These are phyloP conservation scores for Cephalopterus ornatus DNA, from an alignment of 2,113 vertebrate genomes.

Conservation along the genomic window DNA sequence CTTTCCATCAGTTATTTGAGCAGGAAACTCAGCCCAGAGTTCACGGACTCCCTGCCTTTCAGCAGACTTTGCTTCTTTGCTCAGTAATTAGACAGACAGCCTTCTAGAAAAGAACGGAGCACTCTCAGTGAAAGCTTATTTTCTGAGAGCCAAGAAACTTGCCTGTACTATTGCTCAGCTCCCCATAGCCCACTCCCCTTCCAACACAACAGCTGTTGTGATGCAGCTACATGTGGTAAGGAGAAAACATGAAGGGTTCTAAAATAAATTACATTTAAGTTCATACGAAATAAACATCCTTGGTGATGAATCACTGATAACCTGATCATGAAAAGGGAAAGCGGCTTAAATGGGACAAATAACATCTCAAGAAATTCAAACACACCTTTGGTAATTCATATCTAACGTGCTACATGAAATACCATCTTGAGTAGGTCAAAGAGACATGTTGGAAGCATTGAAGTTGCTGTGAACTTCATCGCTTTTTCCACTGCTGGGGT, in stretches of 20 bases:
- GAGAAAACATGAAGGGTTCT: neutral
- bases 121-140: neutral
- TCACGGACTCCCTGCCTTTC: neutral
- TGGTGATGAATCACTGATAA: neutral
- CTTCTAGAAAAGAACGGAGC: neutral
- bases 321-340: neutral
- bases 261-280: neutral
- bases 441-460: neutral
- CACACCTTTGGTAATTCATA: neutral
- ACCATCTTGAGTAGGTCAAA: neutral
- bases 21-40: neutral
- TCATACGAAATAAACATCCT: neutral
- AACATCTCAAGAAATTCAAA: neutral
- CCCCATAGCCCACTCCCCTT: neutral
- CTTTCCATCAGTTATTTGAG: neutral
- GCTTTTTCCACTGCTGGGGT: neutral
- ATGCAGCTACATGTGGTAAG: accelerated
- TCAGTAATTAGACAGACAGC: neutral
- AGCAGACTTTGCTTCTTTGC: neutral
- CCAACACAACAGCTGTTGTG: neutral
- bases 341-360: neutral
- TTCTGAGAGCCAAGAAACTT: neutral
- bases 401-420: neutral
- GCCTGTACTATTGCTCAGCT: neutral
- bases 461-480: neutral